Evolutionary conservation across 2,113 vertebrate genomes (phyloP).

Genomic region (Talpa occidentalis): DNA sequence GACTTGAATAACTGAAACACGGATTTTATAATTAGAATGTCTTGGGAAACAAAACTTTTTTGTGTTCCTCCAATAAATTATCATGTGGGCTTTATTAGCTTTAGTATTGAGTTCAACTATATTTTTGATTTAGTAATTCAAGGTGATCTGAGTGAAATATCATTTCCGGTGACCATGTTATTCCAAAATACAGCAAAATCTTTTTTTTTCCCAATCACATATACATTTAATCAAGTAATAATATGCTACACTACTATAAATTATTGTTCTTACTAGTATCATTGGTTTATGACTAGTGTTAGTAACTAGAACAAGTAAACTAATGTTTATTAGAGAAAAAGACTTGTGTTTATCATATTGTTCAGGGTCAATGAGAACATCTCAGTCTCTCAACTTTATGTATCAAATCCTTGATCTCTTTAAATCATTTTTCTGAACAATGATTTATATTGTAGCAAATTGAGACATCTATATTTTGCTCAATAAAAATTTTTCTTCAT

Average conservation of each 20-base stretch:
- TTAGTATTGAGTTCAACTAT: background rate
- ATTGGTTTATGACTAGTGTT: conserved; percentile 60
- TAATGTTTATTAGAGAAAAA: conserved; percentile 72
- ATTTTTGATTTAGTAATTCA: conserved; percentile 49
- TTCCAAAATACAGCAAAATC: background rate
- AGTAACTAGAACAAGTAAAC: conserved; percentile 61
- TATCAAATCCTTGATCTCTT: conserved; percentile 6
- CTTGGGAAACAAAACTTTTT: conserved; percentile 41
- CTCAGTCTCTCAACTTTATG: conserved; percentile 60
- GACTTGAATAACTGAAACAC: conserved; percentile 64
- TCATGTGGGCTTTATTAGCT: background rate
- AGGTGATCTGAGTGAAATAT: background rate
- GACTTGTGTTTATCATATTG: conserved; percentile 35
- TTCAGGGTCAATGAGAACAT: conserved; percentile 61
- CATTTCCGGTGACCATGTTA: background rate
- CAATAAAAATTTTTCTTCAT: conserved; percentile 35
- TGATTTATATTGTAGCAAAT: background rate
- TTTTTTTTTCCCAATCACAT: conserved; percentile 4
- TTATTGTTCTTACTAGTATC: conserved; percentile 70
- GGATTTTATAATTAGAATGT: conserved; percentile 69
- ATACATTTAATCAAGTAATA: background rate
- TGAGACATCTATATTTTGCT: background rate
- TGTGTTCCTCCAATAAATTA: background rate
- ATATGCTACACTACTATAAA: conserved; percentile 34
- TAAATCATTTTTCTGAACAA: conserved; percentile 67